Base-by-base conservation (phyloP, 2,113 vertebrate species). In the Panurus biarmicus region DNA sequence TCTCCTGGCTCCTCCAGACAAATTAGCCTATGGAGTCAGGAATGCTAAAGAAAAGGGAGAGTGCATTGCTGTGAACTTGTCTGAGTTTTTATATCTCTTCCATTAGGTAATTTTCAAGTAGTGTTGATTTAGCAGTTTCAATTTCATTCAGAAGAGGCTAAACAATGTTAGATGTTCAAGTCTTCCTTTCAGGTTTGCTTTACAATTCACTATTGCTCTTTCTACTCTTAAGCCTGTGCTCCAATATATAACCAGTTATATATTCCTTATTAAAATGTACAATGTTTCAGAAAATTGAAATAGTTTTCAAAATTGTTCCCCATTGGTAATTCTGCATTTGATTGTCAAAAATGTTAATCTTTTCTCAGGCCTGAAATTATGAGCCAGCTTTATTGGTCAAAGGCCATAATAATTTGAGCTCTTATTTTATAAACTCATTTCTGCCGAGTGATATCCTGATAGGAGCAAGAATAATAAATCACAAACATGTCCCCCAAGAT, bases 401-500 rank as follows among this genome's bases (percentile, higher is more conserved):
- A 99, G 98, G 98, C 97, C 98, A 97, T 97, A 98, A 98, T 98
- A 98, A 98, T 99, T 98, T 98, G 98, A 99, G 98, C 98, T 98
- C 98, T 98, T 98, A 98, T 98, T 99, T 98, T 98, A 98, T 98
- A 98, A 99, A 99, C 98, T 98, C 96, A 98, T 99, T 99, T 99
- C 97, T 98, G 97, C 98, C 97, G 95, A 98, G 98, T 98, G 98
- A 99, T 98, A 98, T 98, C 98, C 98, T 98, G 98, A 99, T 98
- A 98, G 98, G 98, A 98, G 98, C 97, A 98, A 98, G 98, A 98
- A 99, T 98, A 98, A 99, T 99, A 98, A 98, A 98, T 99, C 98
- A 98, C 98, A 99, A 98, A 97, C 98, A 98, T 98, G 98, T 98
- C 98, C 98, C 98, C 97, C 97, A 98, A 98, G 98, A 99, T 99